phyloP scores from a whole-genome alignment of 2,797 vertebrate species.

The Paramormyrops hopkinsi region DNA sequence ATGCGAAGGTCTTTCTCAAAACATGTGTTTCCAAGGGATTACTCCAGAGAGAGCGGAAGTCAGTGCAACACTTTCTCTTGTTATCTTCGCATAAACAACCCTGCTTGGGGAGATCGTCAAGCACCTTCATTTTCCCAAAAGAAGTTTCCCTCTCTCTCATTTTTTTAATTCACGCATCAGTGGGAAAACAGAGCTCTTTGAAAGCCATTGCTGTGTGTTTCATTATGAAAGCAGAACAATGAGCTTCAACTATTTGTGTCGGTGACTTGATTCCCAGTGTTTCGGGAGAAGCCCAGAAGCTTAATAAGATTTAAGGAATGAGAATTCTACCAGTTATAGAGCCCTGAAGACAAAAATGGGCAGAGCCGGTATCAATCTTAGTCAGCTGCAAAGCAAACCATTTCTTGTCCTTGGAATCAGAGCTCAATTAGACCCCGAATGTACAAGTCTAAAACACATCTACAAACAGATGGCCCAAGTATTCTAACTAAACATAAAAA shows the following conservation, averaged over 20 bases:
- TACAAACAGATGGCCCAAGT: neutral
- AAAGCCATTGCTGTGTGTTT: neutral
- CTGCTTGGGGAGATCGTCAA: neutral
- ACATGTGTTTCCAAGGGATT: neutral
- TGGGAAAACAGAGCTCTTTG: neutral
- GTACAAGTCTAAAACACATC: neutral
- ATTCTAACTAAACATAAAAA: neutral
- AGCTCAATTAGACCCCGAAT: neutral
- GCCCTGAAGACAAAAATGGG: neutral
- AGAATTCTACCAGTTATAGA: neutral
- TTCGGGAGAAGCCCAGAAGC: neutral
- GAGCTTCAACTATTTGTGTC: neutral
- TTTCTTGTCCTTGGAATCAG: neutral
- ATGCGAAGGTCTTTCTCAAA: neutral
- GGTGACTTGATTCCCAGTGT: neutral
- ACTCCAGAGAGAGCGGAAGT: neutral
- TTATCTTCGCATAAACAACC: neutral
- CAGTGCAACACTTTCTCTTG: neutral
- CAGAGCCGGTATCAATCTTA: neutral
- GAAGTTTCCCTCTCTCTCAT: neutral
- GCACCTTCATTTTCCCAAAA: neutral
- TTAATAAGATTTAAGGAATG: neutral
- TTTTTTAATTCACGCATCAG: neutral
- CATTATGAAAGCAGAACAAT: neutral
- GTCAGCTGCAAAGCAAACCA: neutral